phyloP scores from a whole-genome alignment of 1,140 invertebrate species.

The Sarcophaga peregrina region DNA sequence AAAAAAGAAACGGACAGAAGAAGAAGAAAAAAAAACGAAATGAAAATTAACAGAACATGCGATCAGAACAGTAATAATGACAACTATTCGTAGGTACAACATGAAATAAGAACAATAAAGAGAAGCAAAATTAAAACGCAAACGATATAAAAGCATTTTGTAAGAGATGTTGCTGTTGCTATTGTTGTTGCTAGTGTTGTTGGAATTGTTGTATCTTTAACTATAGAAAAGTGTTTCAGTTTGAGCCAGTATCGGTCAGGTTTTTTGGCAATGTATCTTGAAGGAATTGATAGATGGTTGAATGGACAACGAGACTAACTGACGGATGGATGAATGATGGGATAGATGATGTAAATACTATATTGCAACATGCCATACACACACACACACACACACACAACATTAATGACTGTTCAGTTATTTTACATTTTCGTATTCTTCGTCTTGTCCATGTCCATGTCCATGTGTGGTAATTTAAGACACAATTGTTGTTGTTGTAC shows the following conservation, averaged over 20 bases:
- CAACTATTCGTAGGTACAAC: neutral
- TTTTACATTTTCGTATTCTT: neutral
- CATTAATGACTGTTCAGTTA: neutral
- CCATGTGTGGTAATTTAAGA: neutral
- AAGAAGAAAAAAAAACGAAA: neutral
- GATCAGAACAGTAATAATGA: neutral
- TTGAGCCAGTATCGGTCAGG: neutral
- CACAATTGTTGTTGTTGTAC: no score
- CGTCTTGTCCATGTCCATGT: neutral
- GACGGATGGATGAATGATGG: neutral
- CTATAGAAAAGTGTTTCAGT: neutral
- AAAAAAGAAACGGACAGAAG: neutral
- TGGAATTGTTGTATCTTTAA: no score
- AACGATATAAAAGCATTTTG: neutral
- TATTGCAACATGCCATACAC: conserved; percentile 22
- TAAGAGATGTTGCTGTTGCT: neutral
- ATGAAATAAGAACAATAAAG: conserved; percentile 12
- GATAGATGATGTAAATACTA: neutral
- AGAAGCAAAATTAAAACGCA: neutral
- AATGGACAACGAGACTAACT: neutral
- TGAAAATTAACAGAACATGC: conserved; percentile 10
- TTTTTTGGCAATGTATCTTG: neutral
- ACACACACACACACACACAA: no score
- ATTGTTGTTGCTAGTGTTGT: no score
- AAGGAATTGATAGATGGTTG: neutral